Conservation (phyloP, 2,113 vertebrate genomes). For the Actenoides hombroni region DNA sequence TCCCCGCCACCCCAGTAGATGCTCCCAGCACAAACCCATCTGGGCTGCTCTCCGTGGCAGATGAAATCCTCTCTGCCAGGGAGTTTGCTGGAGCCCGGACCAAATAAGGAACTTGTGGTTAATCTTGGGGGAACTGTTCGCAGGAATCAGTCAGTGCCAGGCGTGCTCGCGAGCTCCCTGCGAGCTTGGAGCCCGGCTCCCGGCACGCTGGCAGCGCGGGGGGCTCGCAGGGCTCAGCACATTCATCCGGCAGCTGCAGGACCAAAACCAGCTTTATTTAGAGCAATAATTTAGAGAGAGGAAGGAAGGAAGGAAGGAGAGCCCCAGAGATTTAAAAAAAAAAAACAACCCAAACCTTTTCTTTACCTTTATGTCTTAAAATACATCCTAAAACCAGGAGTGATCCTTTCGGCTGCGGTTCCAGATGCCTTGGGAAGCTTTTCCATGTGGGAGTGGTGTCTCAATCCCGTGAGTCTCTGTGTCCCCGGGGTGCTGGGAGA, state of each 20-base stretch:
- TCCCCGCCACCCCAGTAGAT: fast-evolving
- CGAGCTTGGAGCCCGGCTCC: not conserved
- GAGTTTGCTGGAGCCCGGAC: not conserved
- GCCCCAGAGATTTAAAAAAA: not conserved
- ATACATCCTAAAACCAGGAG: not conserved
- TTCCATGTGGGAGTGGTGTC: fast-evolving
- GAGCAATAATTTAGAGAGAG: not conserved
- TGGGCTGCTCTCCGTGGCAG: not conserved
- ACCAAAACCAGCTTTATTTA: not conserved
- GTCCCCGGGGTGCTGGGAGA: fast-evolving
- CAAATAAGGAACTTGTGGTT: not conserved
- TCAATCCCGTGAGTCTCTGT: fast-evolving
- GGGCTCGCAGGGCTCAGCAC: not conserved
- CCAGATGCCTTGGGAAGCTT: not conserved
- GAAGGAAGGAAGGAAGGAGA: constrained; percentile 28
- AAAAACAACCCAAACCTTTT: not conserved
- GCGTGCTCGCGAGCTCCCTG: not conserved
- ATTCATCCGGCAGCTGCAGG: not conserved
- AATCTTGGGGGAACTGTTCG: not conserved
- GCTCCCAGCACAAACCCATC: not conserved
- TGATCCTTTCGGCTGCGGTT: not conserved
- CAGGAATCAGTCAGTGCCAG: not conserved
- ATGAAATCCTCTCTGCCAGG: not conserved
- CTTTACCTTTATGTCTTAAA: not conserved
- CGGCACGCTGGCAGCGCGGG: not conserved